Percentiles rank a stretch among this genome's conserved stretches.
These are phyloP conservation scores for Esox niger DNA, from an alignment of 2,113 vertebrate species.

Conservation along the genomic window DNA sequence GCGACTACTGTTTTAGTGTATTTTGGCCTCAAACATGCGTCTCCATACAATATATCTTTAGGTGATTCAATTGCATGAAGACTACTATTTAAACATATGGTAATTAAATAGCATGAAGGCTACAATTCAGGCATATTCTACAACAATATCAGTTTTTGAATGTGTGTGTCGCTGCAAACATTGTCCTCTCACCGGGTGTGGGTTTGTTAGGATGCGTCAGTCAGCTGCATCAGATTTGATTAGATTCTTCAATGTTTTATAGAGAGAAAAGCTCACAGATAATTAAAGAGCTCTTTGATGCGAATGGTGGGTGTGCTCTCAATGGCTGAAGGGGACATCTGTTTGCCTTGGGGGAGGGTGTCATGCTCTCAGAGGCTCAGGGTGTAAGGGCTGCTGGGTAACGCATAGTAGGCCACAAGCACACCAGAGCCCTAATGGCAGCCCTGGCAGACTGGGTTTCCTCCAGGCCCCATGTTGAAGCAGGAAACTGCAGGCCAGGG, in stretches of 20 bases:
- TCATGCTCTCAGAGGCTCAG: constrained; percentile 41
- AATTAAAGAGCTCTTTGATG: constrained; percentile 50
- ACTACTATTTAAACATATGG: too few relatives aligned
- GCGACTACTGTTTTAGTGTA: too few relatives aligned
- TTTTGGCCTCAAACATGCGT: too few relatives aligned
- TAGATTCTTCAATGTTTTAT: constrained; percentile 54
- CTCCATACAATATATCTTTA: too few relatives aligned
- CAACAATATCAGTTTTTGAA: neutral
- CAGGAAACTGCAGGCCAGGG: constrained; percentile 57
- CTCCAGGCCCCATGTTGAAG: constrained; percentile 38
- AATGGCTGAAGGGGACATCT: constrained; percentile 62
- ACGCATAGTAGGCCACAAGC: constrained; percentile 32
- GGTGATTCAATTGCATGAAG: too few relatives aligned
- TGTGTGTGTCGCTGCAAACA: constrained; percentile 5
- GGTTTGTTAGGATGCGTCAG: constrained; percentile 28
- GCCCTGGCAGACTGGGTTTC: constrained; percentile 39
- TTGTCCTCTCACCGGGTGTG: constrained; percentile 25
- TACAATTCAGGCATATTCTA: too few relatives aligned
- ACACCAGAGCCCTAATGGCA: constrained; percentile 43
- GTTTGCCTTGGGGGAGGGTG: constrained; percentile 67
- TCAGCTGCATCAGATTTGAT: constrained; percentile 45
- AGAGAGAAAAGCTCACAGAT: constrained; percentile 44
- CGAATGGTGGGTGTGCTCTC: neutral
- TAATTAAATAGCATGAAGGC: too few relatives aligned
- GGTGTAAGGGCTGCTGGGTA: constrained; percentile 26